These are phyloP conservation scores for Drosophila nikananu DNA, from an alignment of 1,140 invertebrate genomes.

Conservation along the genomic window DNA sequence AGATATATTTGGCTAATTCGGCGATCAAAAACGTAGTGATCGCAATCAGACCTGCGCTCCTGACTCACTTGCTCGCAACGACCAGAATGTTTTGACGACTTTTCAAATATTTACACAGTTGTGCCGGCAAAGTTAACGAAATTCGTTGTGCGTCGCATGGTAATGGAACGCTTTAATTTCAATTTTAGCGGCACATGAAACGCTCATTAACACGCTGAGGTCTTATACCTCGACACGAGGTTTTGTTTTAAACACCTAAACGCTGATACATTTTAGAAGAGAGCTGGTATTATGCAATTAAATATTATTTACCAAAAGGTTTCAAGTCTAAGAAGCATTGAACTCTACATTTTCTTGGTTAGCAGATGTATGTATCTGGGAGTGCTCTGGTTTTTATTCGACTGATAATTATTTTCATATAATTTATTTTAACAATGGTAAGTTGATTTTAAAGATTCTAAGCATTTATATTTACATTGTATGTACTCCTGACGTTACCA, in stretches of 20 bases:
- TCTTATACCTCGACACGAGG: conserved; percentile 7
- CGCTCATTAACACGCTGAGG: conserved; percentile 26
- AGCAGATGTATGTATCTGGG: not conserved
- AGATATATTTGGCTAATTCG: conserved; percentile 20
- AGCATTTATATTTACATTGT: not conserved
- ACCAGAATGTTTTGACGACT: conserved; percentile 46
- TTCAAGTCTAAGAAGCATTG: not conserved
- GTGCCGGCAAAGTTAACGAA: conserved; percentile 27
- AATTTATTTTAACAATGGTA: not conserved
- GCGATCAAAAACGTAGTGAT: conserved; percentile 25
- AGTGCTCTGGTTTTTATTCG: not conserved
- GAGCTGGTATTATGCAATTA: not conserved
- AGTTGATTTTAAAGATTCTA: no score
- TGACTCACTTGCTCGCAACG: conserved; percentile 32
- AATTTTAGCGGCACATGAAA: conserved; percentile 54
- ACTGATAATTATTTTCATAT: not conserved
- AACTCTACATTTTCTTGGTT: not conserved
- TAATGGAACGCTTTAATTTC: conserved; percentile 51
- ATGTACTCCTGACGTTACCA: not conserved
- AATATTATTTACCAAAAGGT: not conserved
- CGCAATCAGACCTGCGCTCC: not conserved
- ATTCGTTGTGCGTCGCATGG: conserved; percentile 5
- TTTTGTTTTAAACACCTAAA: not conserved
- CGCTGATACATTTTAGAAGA: not conserved
- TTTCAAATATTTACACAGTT: conserved; percentile 65